Conservation (phyloP, 2,113 vertebrate genomes). For the Bubo bubo region DNA sequence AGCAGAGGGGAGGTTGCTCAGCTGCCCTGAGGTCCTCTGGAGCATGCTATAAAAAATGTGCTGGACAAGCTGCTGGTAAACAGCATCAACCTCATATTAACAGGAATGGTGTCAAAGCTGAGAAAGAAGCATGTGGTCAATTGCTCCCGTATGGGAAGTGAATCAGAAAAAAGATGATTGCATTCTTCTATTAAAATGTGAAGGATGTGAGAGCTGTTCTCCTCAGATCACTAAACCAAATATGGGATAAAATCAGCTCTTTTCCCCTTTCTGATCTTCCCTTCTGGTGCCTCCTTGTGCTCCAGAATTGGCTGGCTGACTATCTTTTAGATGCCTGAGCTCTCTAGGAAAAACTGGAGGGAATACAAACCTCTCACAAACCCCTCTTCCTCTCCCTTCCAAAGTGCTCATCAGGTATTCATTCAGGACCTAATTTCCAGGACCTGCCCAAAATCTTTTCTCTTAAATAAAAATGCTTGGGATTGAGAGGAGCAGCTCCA, state of each 20-base stretch:
- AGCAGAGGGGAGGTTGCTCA: not conserved
- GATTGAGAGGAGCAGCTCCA: not conserved
- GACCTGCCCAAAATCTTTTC: not conserved
- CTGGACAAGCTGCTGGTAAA: not conserved
- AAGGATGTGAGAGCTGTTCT: not conserved
- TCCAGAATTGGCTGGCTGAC: not conserved
- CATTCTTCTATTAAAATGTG: constrained; percentile 9
- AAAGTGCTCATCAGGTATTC: not conserved
- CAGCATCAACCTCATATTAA: not conserved
- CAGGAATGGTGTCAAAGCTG: not conserved
- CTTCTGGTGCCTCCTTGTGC: not conserved
- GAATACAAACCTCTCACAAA: not conserved
- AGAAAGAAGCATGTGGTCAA: not conserved
- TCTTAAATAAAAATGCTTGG: not conserved
- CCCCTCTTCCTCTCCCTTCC: not conserved
- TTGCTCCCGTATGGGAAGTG: not conserved
- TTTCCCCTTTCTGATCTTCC: not conserved
- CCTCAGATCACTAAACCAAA: constrained; percentile 23
- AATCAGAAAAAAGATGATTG: not conserved
- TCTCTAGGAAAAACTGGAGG: not conserved
- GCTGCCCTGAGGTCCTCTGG: not conserved
- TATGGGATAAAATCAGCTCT: constrained; percentile 17
- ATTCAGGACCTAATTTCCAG: not conserved
- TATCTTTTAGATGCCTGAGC: not conserved
- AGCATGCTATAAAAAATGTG: not conserved